Conservation (phyloP, 1,140 invertebrate genomes). For the Penaeus indicus region DNA sequence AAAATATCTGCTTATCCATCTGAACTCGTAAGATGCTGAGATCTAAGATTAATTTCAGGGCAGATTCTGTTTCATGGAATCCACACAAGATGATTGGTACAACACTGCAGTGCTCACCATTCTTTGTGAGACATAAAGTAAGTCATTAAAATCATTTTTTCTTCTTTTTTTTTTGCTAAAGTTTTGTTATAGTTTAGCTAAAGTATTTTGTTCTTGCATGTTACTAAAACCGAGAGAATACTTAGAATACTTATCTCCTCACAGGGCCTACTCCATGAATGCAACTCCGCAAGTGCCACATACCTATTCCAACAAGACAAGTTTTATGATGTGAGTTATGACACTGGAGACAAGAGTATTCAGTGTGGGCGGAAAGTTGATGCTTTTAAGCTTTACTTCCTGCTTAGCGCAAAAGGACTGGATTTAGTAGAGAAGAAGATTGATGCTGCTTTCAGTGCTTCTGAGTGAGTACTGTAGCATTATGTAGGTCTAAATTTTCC, state of each 20-base stretch:
- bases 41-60: constrained; percentile 78
- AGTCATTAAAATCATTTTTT: constrained; percentile 70
- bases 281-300: constrained; percentile 83
- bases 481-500: too few species aligned
- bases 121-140: constrained; percentile 85
- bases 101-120: constrained; percentile 88
- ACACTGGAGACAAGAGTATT: constrained; percentile 93
- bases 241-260: not conserved
- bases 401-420: constrained; percentile 85
- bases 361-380: constrained; percentile 95
- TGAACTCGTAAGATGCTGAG: constrained; percentile 71
- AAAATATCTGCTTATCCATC: constrained; percentile 77
- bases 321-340: constrained; percentile 90
- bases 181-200: not conserved
- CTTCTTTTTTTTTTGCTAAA: not conserved
- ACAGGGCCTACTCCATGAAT: constrained; percentile 77
- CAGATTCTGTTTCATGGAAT: constrained; percentile 91
- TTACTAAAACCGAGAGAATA: not conserved
- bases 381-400: constrained; percentile 92
- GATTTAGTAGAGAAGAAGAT: constrained; percentile 74
- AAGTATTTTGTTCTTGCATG: not conserved
- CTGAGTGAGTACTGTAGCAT: constrained; percentile 35
- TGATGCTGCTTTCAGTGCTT: constrained; percentile 77
- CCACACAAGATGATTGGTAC: constrained; percentile 94
- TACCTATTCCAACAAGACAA: constrained; percentile 95